These are phyloP conservation scores for Graptemys geographica DNA, from an alignment of 2,797 vertebrate species.

Conservation along the genomic window DNA sequence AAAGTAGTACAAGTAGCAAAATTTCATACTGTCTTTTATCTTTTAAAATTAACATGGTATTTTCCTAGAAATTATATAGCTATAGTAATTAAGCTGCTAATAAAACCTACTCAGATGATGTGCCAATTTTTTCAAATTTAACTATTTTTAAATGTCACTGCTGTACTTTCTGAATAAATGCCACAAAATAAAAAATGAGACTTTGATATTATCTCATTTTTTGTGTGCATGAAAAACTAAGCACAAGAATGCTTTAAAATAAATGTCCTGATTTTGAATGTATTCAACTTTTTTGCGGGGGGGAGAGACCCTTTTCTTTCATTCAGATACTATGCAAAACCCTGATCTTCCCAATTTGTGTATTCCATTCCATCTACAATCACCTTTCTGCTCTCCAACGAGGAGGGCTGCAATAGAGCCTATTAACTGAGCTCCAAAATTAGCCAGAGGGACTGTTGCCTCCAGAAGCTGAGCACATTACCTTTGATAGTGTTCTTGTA, in stretches of 20 bases:
- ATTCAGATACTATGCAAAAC: neutral
- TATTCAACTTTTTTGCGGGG: neutral
- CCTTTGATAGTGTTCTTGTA: conserved; percentile 32
- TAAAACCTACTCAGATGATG: conserved; percentile 1
- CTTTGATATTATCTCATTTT: neutral
- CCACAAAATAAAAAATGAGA: neutral
- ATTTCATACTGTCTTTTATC: conserved; percentile 23
- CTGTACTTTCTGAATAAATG: conserved; percentile 60
- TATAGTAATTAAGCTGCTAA: conserved; percentile 52
- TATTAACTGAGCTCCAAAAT: neutral
- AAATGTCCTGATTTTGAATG: conserved; percentile 4
- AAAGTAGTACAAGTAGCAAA: conserved; percentile 9
- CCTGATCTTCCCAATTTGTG: neutral
- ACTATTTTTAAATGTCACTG: conserved; percentile 50
- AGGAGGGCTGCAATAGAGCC: neutral
- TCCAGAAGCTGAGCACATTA: neutral
- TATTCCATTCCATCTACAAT: neutral
- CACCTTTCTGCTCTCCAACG: neutral
- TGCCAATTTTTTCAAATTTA: conserved; percentile 66
- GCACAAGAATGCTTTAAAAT: conserved; percentile 15
- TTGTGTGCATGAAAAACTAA: neutral
- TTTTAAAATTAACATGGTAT: conserved; percentile 48
- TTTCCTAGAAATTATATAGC: conserved; percentile 71
- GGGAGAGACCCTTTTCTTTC: neutral
- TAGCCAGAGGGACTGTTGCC: neutral